Evolutionary conservation across 2,113 vertebrate species (phyloP), one percentile per base, ranked within the genome.

Genomic region (Pangasianodon gigas): DNA sequence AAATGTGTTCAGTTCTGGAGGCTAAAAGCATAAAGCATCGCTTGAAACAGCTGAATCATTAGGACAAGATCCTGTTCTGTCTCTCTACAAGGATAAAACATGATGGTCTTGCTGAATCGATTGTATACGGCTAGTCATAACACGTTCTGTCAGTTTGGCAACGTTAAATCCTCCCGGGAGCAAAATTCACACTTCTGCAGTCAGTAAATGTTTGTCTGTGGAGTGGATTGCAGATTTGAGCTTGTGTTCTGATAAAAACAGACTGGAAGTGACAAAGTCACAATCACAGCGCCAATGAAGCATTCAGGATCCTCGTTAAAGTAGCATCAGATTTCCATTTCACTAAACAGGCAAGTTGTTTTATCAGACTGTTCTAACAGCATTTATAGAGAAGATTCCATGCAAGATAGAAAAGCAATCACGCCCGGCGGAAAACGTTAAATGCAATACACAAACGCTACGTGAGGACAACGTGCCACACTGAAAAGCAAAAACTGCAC

Each of bases 131-230:
- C 84, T 51, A 4, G 3, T 67, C 84, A 67, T n/a, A 67, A 85
- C 44, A 29, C 10, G 4, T 44, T 8, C 82, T 26, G 82, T 84
- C 82, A 44, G 82, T 21, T 26, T 44, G n/a, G 6, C 13, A 1
- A 58, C 11, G n/a, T 2, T 26, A 65, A 85, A 46, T 85, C 84
- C 84, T 48, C 41, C 41, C 4, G 60, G 41, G 52, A 67, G 41
- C 7, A n/a, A 48, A 62, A 85, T 65, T 85, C 58, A 18, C 41
- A n/a, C 84, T 51, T 32, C 29, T 32, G 48, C 51, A 54, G 51
- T 18, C 48, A 13, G 85, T 90, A 94, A 92, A 93, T 93, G 84
- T 91, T 93, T 56, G n/a, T 37, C 37, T 18, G 3, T 37, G n/a
- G 52, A 10, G 80, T 56, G 13, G n/a, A 37, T 8, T 14, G 21